phyloP scores from a whole-genome alignment of 1,140 invertebrate genomes.

The Macrobrachium nipponense region DNA sequence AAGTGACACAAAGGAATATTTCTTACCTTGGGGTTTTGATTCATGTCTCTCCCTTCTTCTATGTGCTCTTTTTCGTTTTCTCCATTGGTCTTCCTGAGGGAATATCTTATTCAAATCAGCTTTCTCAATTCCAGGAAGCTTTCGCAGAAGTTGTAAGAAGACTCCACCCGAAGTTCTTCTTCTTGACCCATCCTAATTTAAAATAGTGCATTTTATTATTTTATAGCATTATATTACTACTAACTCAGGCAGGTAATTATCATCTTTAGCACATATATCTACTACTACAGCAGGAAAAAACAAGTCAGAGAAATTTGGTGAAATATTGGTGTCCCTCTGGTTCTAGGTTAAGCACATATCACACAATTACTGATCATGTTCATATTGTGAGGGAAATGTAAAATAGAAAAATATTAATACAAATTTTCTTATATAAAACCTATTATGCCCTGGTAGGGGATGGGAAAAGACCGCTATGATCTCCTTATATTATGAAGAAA shows the following conservation, averaged over 20 bases:
- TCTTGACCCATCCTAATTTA: slow-evolving; percentile 77
- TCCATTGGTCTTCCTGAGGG: slow-evolving; percentile 58
- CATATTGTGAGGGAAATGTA: background rate
- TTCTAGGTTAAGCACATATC: too few species aligned
- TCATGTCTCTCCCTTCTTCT: slow-evolving; percentile 59
- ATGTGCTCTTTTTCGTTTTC: slow-evolving; percentile 53
- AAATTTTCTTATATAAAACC: background rate
- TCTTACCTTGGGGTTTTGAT: slow-evolving; percentile 49
- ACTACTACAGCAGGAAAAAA: too few species aligned
- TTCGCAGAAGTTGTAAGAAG: slow-evolving; percentile 84
- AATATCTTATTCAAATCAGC: slow-evolving; percentile 48
- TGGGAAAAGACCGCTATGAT: too few species aligned
- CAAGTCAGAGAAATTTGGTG: too few species aligned
- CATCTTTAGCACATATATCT: too few species aligned
- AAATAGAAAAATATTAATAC: background rate
- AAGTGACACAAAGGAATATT: background rate
- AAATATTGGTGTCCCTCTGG: too few species aligned
- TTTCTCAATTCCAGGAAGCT: slow-evolving; percentile 64
- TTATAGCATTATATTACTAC: too few species aligned
- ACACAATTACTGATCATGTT: too few species aligned
- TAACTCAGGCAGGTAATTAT: too few species aligned
- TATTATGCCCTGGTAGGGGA: too few species aligned
- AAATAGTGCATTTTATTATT: background rate
- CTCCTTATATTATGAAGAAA: too few species aligned
- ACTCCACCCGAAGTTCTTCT: slow-evolving; percentile 86